A percentile compares a stretch with the other conserved stretches of the same genome.
These are phyloP conservation scores for Chloroceryle aenea DNA, from an alignment of 2,113 vertebrate genomes.

Conservation along the genomic window DNA sequence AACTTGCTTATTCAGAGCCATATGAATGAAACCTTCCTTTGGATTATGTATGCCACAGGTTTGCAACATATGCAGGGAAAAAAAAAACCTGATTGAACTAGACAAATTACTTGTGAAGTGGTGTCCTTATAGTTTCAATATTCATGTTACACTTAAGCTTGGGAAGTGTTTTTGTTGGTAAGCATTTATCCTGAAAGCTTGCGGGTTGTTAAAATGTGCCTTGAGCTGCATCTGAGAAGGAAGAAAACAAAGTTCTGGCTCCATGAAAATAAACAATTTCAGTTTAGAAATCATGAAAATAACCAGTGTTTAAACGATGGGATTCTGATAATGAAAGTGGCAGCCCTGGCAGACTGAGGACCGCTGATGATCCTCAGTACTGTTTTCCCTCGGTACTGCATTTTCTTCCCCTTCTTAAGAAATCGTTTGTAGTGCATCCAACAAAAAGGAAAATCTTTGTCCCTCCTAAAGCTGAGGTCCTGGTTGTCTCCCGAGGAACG, in stretches of 20 bases:
- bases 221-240: neutral
- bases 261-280: neutral
- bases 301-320: neutral
- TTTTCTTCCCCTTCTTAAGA: neutral
- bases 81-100: neutral
- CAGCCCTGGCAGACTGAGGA: neutral
- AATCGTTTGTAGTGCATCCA: neutral
- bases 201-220: constrained; percentile 11
- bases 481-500: neutral
- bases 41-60: neutral
- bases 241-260: constrained; percentile 9
- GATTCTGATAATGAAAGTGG: neutral
- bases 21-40: neutral
- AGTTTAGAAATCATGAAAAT: neutral
- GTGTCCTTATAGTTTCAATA: constrained; percentile 25
- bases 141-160: neutral
- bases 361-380: neutral
- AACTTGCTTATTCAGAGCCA: neutral
- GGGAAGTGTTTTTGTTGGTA: constrained; percentile 32
- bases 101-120: constrained; percentile 15
- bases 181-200: constrained; percentile 15
- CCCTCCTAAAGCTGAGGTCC: neutral
- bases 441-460: neutral
- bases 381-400: neutral
- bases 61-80: neutral